phyloP scores from a whole-genome alignment of 1,140 invertebrate genomes.

The Aphelenchoides besseyi region DNA sequence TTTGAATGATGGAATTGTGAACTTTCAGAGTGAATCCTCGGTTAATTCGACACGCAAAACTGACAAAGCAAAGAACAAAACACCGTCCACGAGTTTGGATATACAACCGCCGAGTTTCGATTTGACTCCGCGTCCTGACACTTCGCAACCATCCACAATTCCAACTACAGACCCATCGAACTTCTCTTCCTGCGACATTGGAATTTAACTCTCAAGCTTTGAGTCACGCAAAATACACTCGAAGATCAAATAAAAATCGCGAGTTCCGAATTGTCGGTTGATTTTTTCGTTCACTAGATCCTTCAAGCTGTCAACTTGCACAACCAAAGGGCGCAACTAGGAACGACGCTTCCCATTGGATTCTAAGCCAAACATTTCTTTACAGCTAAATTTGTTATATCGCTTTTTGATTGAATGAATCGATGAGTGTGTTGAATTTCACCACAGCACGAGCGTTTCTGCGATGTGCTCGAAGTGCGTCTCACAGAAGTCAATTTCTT shows the following conservation, averaged over 20 bases:
- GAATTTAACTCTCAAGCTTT: not conserved
- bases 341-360: not conserved
- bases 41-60: constrained; percentile 8
- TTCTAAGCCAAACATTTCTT: too few species aligned
- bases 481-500: not conserved
- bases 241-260: too few species aligned
- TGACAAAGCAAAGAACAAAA: too few species aligned
- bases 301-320: too few species aligned
- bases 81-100: too few species aligned
- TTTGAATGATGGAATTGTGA: not conserved
- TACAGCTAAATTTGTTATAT: too few species aligned
- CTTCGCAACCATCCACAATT: constrained; percentile 4
- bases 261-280: too few species aligned
- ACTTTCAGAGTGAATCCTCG: not conserved
- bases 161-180: constrained; percentile 13
- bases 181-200: constrained; percentile 20
- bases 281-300: too few species aligned
- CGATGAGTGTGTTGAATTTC: not conserved
- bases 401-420: not conserved
- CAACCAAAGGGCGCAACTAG: not conserved
- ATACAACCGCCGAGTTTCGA: too few species aligned
- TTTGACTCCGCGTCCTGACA: too few species aligned
- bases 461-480: not conserved
- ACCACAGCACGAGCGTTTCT: not conserved
- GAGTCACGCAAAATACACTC: too few species aligned